Evolutionary conservation across 1,140 invertebrate genomes (phyloP).

Genomic region (Ceratosolen solmsi): DNA sequence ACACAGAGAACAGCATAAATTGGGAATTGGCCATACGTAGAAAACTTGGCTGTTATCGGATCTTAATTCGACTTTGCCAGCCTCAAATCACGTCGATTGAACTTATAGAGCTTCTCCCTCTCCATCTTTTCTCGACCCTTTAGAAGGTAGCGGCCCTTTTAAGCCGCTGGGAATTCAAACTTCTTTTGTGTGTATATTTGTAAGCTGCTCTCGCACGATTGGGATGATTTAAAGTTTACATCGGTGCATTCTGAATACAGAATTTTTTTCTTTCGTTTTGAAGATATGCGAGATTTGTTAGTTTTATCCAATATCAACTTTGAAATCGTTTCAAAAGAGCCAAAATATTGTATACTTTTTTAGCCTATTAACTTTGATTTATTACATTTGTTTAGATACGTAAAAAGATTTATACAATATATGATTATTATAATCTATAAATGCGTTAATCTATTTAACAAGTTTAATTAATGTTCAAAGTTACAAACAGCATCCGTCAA

Average conservation of each 20-base stretch:
- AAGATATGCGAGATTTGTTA: neutral
- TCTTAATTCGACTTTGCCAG: conserved; percentile 42
- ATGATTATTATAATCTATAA: too few relatives aligned
- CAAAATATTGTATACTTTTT: neutral
- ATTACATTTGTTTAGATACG: neutral
- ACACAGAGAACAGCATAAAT: conserved; percentile 8
- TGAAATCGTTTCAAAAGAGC: neutral
- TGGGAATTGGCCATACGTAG: conserved; percentile 14
- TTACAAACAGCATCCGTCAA: too few relatives aligned
- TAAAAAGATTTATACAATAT: too few relatives aligned
- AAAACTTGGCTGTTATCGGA: conserved; percentile 48
- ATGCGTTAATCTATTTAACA: too few relatives aligned
- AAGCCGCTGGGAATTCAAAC: conserved; percentile 29
- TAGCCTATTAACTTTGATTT: neutral
- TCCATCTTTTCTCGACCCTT: conserved; percentile 2
- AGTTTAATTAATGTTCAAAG: too few relatives aligned
- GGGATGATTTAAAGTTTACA: neutral
- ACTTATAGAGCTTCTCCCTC: conserved; percentile 42
- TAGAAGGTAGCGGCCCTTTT: neutral
- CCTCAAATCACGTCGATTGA: conserved; percentile 45
- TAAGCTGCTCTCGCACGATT: neutral
- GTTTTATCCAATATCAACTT: neutral
- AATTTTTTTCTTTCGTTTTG: conserved; percentile 7
- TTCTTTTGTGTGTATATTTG: conserved; percentile 19
- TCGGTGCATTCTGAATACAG: neutral